Percentiles rank a stretch among this genome's conserved stretches.
phyloP scores from a whole-genome alignment of 2,888 invertebrate genomes.

The Scotopteryx bipunctaria region DNA sequence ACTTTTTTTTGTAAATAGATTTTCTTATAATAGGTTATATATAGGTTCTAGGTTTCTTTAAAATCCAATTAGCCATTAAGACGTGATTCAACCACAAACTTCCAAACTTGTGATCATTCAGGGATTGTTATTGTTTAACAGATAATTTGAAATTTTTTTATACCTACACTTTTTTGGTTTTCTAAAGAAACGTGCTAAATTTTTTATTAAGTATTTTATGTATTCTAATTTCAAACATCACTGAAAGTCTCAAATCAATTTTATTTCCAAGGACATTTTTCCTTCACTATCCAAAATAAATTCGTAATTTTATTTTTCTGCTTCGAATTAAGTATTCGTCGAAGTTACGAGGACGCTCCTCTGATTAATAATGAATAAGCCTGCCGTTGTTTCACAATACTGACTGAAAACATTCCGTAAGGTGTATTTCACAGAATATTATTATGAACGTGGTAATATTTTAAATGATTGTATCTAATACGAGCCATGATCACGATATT shows the following conservation, averaged over 20 bases:
- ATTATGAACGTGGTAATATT: neutral
- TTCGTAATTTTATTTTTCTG: neutral
- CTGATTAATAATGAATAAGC: constrained; percentile 11
- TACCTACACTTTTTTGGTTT: no score
- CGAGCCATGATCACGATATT: neutral
- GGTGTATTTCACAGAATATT: neutral
- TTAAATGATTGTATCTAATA: neutral
- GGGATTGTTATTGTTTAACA: no score
- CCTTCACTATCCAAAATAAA: neutral
- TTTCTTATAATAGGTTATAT: no score
- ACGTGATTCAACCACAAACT: no score
- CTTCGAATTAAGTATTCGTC: constrained; percentile 6
- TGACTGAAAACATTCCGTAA: constrained; percentile 2
- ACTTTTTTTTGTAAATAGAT: no score
- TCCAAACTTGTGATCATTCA: no score
- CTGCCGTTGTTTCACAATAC: constrained; percentile 4
- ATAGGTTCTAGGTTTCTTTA: no score
- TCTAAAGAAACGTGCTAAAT: no score
- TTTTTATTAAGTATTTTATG: no score
- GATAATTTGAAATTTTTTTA: no score
- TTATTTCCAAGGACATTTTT: neutral
- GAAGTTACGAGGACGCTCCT: constrained; percentile 8
- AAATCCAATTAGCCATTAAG: no score
- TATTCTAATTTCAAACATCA: no score
- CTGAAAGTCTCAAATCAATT: neutral